Base-by-base conservation (phyloP, 53 echinoderm and acorn worm genomes). In the Patiria pectinifera region DNA sequence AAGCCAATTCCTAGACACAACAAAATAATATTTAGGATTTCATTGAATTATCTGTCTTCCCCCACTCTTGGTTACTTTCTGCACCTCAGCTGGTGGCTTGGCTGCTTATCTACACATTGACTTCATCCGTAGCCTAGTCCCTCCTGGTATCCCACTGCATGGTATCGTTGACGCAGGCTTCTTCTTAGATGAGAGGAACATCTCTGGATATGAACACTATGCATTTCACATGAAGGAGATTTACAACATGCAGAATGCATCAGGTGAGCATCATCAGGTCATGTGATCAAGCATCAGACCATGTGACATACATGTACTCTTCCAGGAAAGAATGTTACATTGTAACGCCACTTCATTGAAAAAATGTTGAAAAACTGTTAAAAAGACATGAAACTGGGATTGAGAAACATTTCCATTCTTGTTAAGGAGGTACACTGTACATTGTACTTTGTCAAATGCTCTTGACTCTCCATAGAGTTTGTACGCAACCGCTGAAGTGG, bases 161-260 rank as follows among this genome's bases (percentile, higher is more conserved):
- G 97, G 93, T 76, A 74, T 97, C 0, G 91, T 91, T 0, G 97
- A 97, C 70, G 94, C 86, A 14, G 97, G 96, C 16, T 96, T 93
- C 87, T 90, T 94, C 85, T 72, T 91, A 9, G 92, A 96, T 85
- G 78, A 81, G 25, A 82, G 22, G 53, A 97, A 97, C 85, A 84
- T 83, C 61, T 77, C 58, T 9, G 77, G 63, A 35, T 35, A 78
- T 11, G 59, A 59, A 4, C 75, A 78, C 77, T 93, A 78, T 24
- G 62, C 21, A 4, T 11, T 18, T 18, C 77, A 45, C 22, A 78
- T 83, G 91, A n/a, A 48, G 80, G 24, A 77, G 43, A 47, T 86
- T n/a, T 80, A 35, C 59, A 19, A 78, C 66, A 62, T 85, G 77
- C 86, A 92, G 69, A 59, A 80, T 62, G 86, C 85, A 24, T 45